Evolutionary conservation across 2,113 vertebrate species (phyloP).

Genomic region (Geothlypis trichas): DNA sequence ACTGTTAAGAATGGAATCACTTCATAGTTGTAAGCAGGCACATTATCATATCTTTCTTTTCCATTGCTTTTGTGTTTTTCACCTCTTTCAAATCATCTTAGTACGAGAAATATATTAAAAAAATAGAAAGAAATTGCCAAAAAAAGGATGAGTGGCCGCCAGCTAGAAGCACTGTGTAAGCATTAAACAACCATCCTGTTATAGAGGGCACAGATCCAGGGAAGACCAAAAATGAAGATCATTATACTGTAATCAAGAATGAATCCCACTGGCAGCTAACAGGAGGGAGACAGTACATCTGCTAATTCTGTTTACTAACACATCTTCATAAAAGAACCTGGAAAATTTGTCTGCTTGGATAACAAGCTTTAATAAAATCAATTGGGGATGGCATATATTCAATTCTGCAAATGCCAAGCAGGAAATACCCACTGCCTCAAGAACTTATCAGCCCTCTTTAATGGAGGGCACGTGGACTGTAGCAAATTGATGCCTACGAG

Average conservation of each 20-base stretch:
- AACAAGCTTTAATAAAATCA: neutral
- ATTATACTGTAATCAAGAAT: neutral
- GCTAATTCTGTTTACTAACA: conserved; percentile 33
- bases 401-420: neutral
- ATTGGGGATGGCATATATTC: neutral
- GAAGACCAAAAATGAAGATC: conserved; percentile 17
- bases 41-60: neutral
- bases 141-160: neutral
- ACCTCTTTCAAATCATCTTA: neutral
- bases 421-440: neutral
- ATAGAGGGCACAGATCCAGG: neutral
- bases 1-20: neutral
- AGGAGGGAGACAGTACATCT: neutral
- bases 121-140: neutral
- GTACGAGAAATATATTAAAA: neutral
- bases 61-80: neutral
- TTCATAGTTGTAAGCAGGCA: neutral
- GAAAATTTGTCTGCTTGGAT: neutral
- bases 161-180: neutral
- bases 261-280: neutral
- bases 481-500: neutral
- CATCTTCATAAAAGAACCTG: neutral
- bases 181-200: conserved; percentile 26
- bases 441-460: neutral
- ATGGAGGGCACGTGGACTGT: neutral